A percentile compares a stretch with the other conserved stretches of the same genome.
phyloP scores from a whole-genome alignment of 2,888 invertebrate genomes.

The Drosophila sordidula region DNA sequence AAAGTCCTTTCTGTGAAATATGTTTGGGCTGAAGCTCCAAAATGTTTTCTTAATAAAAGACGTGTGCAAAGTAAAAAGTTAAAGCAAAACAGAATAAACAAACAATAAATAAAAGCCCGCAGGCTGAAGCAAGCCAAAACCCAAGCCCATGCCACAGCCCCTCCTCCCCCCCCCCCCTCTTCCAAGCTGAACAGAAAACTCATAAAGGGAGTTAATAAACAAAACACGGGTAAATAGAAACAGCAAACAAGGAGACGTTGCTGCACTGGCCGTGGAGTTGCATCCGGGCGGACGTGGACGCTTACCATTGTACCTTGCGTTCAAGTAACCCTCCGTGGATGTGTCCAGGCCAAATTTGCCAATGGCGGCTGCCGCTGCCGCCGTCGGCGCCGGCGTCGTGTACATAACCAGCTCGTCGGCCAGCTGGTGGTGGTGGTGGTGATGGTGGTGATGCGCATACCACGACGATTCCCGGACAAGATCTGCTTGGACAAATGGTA shows the following conservation, averaged over 20 bases:
- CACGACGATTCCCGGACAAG: conserved; percentile 78
- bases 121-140: conserved; percentile 25
- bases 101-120: conserved; percentile 37
- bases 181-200: conserved; percentile 44
- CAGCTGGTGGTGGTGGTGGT: conserved; percentile 81
- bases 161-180: background rate
- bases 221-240: conserved; percentile 67
- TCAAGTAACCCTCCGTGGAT: conserved; percentile 84
- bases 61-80: conserved; percentile 55
- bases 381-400: conserved; percentile 72
- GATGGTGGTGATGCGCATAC: conserved; percentile 80
- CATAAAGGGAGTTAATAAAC: conserved; percentile 80
- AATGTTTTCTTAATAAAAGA: conserved; percentile 37
- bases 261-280: conserved; percentile 34
- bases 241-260: conserved; percentile 53
- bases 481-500: conserved; percentile 53
- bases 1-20: background rate
- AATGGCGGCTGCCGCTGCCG: conserved; percentile 72
- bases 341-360: conserved; percentile 83
- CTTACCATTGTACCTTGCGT: conserved; percentile 85
- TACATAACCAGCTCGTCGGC: conserved; percentile 83
- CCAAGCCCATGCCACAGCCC: conserved; percentile 10
- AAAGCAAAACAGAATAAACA: conserved; percentile 40
- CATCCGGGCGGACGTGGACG: conserved; percentile 71
- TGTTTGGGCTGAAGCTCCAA: background rate